phyloP scores from a whole-genome alignment of 2,888 invertebrate species.

The Acanthococcus lagerstroemiae region DNA sequence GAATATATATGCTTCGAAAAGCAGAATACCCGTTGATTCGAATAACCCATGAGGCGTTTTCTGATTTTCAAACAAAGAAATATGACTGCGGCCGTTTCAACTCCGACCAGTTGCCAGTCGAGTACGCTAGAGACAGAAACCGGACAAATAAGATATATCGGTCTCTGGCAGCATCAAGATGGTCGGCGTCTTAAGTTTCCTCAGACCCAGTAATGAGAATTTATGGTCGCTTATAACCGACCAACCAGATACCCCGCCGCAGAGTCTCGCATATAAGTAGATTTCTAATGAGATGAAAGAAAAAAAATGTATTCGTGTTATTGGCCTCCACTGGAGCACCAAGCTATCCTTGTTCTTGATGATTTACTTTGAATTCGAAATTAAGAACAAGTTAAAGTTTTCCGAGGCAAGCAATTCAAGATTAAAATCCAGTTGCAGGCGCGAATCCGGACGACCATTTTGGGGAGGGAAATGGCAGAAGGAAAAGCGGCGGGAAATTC shows the following conservation, averaged over 20 bases:
- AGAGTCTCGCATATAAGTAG: constrained; percentile 16
- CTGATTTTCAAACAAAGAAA: no score
- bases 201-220: constrained; percentile 18
- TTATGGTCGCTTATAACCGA: constrained; percentile 20
- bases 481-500: no score
- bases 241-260: constrained; percentile 16
- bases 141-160: constrained; percentile 26
- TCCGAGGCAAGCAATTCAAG: no score
- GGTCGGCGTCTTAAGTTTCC: constrained; percentile 7
- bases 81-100: no score
- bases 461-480: no score
- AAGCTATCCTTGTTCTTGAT: background rate
- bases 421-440: background rate
- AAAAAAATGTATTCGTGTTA: background rate
- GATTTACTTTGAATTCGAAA: background rate
- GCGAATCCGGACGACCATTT: no score
- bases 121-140: constrained; percentile 1
- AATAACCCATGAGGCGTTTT: no score
- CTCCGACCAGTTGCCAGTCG: constrained; percentile 7
- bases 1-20: no score
- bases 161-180: constrained; percentile 19
- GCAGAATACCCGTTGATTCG: no score
- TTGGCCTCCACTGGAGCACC: background rate
- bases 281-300: constrained; percentile 11
- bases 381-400: background rate